Conservation (phyloP, 1,140 invertebrate genomes). For the Saccostrea echinata region DNA sequence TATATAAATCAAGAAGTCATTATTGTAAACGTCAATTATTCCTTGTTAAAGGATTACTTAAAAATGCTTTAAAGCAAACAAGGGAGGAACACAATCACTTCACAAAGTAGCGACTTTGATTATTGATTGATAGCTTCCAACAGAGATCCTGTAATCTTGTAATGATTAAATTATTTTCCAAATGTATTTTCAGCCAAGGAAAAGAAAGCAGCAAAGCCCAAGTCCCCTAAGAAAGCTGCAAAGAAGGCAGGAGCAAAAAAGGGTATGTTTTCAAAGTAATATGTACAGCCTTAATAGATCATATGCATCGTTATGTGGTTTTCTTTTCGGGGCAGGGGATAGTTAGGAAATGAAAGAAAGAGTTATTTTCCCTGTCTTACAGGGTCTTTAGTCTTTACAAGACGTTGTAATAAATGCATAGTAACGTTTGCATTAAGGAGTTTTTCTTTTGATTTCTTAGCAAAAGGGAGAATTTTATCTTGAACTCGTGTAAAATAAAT, state of each 20-base stretch:
- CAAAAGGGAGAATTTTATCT: background rate
- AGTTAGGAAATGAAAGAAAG: too few relatives aligned
- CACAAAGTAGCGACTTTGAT: too few relatives aligned
- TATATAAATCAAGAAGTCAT: background rate
- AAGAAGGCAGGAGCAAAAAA: constrained; percentile 49
- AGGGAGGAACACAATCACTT: too few relatives aligned
- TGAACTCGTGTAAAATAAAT: background rate
- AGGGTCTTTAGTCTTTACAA: too few relatives aligned
- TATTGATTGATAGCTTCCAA: too few relatives aligned
- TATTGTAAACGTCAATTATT: background rate
- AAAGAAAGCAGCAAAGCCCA: constrained; percentile 47
- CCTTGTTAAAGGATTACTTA: too few relatives aligned
- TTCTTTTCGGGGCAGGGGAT: too few relatives aligned
- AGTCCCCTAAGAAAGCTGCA: constrained; percentile 29
- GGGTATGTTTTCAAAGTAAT: background rate
- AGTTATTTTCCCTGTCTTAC: too few relatives aligned
- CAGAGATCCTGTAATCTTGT: too few relatives aligned
- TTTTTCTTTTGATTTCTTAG: background rate
- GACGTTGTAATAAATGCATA: background rate
- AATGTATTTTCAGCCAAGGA: constrained; percentile 19
- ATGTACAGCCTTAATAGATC: too few relatives aligned
- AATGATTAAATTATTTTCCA: background rate
- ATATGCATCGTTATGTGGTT: too few relatives aligned
- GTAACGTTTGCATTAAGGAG: background rate
- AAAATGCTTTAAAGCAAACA: too few relatives aligned